Conservation (phyloP, 1,140 invertebrate species). For the Elymnias hypermnestra region DNA sequence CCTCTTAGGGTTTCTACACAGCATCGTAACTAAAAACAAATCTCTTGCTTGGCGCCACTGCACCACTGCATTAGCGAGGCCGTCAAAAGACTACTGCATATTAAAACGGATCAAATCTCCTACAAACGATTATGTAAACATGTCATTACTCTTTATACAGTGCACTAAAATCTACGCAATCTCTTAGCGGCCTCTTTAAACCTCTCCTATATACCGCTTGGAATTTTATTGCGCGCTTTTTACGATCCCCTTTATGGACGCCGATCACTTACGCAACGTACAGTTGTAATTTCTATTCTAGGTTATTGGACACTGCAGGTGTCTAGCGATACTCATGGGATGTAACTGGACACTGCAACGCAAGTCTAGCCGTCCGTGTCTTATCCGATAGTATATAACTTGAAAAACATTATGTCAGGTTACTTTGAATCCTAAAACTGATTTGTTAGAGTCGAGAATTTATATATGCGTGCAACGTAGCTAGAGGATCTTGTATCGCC, state of each 20-base stretch:
- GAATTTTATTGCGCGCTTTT: neutral
- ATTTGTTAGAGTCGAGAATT: neutral
- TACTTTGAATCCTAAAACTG: neutral
- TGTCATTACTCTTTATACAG: neutral
- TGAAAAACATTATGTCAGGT: neutral
- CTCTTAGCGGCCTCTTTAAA: neutral
- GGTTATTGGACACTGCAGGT: conserved; percentile 41
- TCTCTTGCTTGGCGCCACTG: too few species aligned
- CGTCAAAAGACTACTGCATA: too few species aligned
- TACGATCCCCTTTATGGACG: conserved; percentile 1
- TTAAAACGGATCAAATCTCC: too few species aligned
- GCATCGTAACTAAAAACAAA: too few species aligned
- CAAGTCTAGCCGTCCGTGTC: conserved; percentile 34
- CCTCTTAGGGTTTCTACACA: too few species aligned
- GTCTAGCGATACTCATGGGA: conserved; percentile 53
- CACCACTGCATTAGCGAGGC: too few species aligned
- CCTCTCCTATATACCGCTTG: neutral
- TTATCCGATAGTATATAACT: conserved; percentile 6
- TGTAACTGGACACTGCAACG: conserved; percentile 36
- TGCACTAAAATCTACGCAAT: neutral
- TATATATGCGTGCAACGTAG: neutral
- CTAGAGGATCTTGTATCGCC: conserved; percentile 2
- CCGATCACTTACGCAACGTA: conserved; percentile 20
- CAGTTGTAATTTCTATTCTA: conserved; percentile 24
- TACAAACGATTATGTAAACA: too few species aligned